Base-by-base conservation (phyloP, 2,113 vertebrate species). In the Oreochromis aureus region DNA sequence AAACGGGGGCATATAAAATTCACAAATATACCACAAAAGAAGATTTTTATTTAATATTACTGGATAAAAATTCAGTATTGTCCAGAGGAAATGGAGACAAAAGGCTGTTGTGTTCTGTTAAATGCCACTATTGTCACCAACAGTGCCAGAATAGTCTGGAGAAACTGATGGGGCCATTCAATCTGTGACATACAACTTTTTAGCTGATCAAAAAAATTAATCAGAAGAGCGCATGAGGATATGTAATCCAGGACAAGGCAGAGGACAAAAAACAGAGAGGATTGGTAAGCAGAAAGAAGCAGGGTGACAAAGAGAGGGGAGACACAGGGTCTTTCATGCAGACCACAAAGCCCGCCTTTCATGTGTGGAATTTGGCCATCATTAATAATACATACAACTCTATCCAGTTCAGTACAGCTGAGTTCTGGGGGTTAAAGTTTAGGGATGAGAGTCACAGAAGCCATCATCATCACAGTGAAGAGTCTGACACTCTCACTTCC, bases 331-430 rank as follows among this genome's bases (percentile, higher is more conserved):
- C 95, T 94, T 96, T 96, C 89, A 94, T 89, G 44, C 84, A 18
- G 61, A 36, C 91, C 89, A 96, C 96, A 96, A 97, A 93, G 91
- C 81, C 36, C 22, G 87, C 86, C 92, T 96, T 96, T 96, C 95
- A 96, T 91, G 85, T 78, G 91, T 90, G 94, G 94, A 95, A 96
- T 96, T 95, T 95, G 89, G 66, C 91, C 88, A 55, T 92, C 95
- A 96, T 96, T 95, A 96, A 96, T 95, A 95, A 96, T 94, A 92
- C 94, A 95, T 95, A 92, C 89, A 86, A 82, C 76, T 61, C 85
- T 54, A 63, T 73, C 61, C 91, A 85, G 87, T 63, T 82, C 86
- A 86, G 87, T 71, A 71, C 91, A 88, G 86, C 63, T 46, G 76
- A 82, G 82, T 78, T 86, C 91, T 56, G 73, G 92, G 69, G 91